Base-by-base conservation (phyloP, 2,888 invertebrate genomes). In the Terebella lapidaria region DNA sequence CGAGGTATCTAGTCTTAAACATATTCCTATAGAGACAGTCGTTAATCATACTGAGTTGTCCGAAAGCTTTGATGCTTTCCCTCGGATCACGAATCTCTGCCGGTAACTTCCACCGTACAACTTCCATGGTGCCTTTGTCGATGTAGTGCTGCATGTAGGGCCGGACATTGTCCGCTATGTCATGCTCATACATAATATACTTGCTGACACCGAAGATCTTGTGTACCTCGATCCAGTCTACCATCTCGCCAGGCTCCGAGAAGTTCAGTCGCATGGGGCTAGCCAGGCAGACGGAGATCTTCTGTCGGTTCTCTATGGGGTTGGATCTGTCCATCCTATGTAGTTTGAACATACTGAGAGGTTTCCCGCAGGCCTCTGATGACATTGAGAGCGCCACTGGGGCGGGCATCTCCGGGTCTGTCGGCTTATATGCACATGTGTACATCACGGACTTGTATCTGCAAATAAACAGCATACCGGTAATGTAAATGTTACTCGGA, bases 11-110 rank as follows among this genome's bases (percentile, higher is more conserved):
- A 61, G 65, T 72, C 3, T 59, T 59, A 1, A 68, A 69, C 71
- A 75, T 75, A 46, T 71, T 70, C 30, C 69, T 63, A 63, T 75
- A 74, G 2, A 75, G 64, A 57, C 76, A 76, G 61, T 76, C 74
- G 52, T 74, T 74, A 54, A 74, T 69, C 18, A 73, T 67, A 18
- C 72, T 42, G 15, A 71, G 65, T 57, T 76, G 76, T 2, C 75
- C 76, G 54, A 72, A 61, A 54, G 74, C 71, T 75, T 75, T 75
- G 5, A 74, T 68, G 18, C 64, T 55, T 4, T 66, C 57, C 20
- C 61, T 10, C 22, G 49, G 49, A 22, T 49, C 49, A 15, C 18
- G 10, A 24, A 49, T 22, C 22, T 49, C 49, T 5, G 49, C n/a
- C 22, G 49, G 49, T 5, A 49, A 22, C 24, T 22, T 49, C 49